Conservation (phyloP, 2,888 invertebrate species). For the Nymphalis c-album region DNA sequence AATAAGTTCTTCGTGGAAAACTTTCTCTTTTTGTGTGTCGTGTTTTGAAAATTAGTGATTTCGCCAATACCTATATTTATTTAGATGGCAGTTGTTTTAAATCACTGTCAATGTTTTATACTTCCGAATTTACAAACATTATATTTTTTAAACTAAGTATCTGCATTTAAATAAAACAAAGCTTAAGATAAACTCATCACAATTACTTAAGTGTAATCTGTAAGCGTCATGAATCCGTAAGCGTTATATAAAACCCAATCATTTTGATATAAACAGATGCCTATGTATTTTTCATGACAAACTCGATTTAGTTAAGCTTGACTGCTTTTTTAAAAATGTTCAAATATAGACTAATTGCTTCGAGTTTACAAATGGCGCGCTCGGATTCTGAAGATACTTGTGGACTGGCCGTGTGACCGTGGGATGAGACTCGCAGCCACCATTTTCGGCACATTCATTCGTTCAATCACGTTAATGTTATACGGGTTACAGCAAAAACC, state of each 20-base stretch:
- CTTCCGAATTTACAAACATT: too few species aligned
- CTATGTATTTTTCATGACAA: constrained; percentile 15
- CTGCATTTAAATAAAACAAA: too few species aligned
- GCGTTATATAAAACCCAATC: constrained; percentile 1
- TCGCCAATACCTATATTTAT: not conserved
- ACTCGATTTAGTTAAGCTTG: constrained; percentile 14
- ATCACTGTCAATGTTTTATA: too few species aligned
- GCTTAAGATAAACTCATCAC: not conserved
- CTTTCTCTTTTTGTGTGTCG: not conserved
- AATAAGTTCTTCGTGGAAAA: not conserved
- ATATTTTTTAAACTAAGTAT: too few species aligned
- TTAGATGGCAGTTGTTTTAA: too few species aligned
- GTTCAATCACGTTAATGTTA: constrained; percentile 33
- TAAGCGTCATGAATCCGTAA: not conserved
- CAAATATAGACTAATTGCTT: constrained; percentile 33
- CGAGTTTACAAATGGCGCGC: constrained; percentile 34
- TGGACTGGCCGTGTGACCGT: constrained; percentile 32
- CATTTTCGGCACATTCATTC: constrained; percentile 34
- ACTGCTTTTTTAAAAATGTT: constrained; percentile 27
- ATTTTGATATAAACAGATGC: not conserved
- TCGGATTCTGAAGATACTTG: constrained; percentile 31
- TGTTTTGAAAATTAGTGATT: not conserved
- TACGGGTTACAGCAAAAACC: constrained; percentile 19
- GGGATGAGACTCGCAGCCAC: constrained; percentile 24
- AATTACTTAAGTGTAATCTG: not conserved